Percentiles rank a stretch among this genome's conserved stretches.
phyloP scores from a whole-genome alignment of 2,797 vertebrate genomes.

The Semaprochilodus insignis region DNA sequence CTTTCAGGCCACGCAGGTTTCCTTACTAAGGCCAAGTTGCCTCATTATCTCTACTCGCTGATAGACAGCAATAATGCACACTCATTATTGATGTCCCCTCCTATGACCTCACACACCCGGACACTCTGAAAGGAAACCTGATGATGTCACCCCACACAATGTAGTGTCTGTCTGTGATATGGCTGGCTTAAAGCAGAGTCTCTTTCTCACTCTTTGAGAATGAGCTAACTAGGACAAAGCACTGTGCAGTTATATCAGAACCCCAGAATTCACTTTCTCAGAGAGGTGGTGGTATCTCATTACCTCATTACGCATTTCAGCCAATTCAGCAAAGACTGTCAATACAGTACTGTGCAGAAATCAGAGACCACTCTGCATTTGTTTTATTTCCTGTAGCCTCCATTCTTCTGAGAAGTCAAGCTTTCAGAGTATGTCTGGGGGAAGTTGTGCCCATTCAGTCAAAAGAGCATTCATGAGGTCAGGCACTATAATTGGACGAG shows the following conservation, averaged over 20 bases:
- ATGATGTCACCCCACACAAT: conserved; percentile 55
- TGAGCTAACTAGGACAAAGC: not conserved
- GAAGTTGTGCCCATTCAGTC: no score
- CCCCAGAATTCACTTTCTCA: not conserved
- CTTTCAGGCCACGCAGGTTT: conserved; percentile 15
- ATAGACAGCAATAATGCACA: conserved; percentile 1
- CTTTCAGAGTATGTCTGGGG: no score
- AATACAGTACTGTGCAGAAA: no score
- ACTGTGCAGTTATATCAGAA: not conserved
- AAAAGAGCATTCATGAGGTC: no score
- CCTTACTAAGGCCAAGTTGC: not conserved
- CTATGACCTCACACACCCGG: conserved; percentile 27
- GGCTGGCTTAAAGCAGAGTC: not conserved
- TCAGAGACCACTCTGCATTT: no score
- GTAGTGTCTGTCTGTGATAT: conserved; percentile 51
- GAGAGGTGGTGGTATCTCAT: conserved; percentile 34
- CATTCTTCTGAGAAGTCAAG: no score
- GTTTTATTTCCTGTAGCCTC: no score
- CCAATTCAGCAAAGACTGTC: not conserved
- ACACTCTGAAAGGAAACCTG: conserved; percentile 32
- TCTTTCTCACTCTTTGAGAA: conserved; percentile 1
- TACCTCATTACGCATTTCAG: conserved; percentile 31
- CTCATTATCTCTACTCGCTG: conserved; percentile 7
- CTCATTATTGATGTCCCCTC: conserved; percentile 6
- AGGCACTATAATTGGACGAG: no score